These are phyloP conservation scores for Strix occidentalis DNA, from an alignment of 2,797 vertebrate genomes.

Conservation along the genomic window DNA sequence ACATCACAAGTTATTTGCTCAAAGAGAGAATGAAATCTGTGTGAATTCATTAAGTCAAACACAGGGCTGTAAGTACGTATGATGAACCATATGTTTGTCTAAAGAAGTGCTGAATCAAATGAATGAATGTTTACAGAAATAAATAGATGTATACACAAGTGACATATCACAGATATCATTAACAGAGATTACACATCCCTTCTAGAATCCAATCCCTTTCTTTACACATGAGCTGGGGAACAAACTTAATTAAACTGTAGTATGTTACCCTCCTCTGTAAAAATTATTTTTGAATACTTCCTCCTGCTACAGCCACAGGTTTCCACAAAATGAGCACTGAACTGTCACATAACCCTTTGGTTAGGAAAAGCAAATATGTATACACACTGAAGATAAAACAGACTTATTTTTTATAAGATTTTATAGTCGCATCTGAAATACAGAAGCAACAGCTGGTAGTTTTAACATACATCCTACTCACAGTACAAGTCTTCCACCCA, in stretches of 20 bases:
- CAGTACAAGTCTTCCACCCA: background rate
- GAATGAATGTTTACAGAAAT: background rate
- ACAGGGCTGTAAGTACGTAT: background rate
- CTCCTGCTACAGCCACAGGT: background rate
- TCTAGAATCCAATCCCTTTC: background rate
- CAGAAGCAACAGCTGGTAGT: constrained; percentile 17
- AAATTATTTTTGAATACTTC: background rate
- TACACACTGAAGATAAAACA: background rate
- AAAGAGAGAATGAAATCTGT: constrained; percentile 15
- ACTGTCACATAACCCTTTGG: background rate
- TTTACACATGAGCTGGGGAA: background rate
- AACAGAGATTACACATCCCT: background rate
- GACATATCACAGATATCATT: background rate
- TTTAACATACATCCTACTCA: background rate
- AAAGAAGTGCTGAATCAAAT: background rate
- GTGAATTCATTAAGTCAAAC: constrained; percentile 24
- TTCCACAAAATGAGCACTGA: background rate
- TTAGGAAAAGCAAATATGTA: constrained; percentile 3
- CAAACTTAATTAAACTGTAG: background rate
- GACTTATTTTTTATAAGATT: background rate
- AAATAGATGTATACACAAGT: background rate
- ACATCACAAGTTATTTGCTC: constrained; percentile 24
- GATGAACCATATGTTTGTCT: constrained; percentile 19
- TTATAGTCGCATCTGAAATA: background rate
- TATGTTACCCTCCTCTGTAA: background rate